These are phyloP conservation scores for Patella depressa DNA, from an alignment of 2,888 invertebrate genomes.

Conservation along the genomic window DNA sequence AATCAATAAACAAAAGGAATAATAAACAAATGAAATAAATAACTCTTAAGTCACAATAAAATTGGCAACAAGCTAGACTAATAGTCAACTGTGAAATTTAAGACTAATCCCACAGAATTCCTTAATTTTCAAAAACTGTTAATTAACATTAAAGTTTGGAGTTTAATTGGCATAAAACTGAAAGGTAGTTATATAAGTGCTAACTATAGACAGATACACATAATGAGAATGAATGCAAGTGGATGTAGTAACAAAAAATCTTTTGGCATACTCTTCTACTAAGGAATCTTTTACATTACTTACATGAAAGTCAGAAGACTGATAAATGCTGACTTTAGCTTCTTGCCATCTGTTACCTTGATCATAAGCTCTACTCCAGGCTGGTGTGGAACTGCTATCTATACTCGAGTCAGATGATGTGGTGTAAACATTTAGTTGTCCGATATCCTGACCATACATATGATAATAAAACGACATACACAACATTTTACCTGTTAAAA, in stretches of 20 bases:
- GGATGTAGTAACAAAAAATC: too few species aligned
- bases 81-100: too few species aligned
- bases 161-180: too few species aligned
- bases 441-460: conserved; percentile 60
- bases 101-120: too few species aligned
- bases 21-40: conserved; percentile 50
- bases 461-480: conserved; percentile 64
- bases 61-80: neutral
- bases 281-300: neutral
- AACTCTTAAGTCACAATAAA: neutral
- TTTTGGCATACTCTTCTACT: too few species aligned
- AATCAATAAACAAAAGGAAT: conserved; percentile 39
- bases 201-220: too few species aligned
- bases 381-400: conserved; percentile 17
- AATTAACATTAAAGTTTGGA: too few species aligned
- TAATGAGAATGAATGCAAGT: too few species aligned
- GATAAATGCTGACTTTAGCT: conserved; percentile 47
- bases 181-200: too few species aligned
- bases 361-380: conserved; percentile 57
- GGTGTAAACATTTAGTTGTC: conserved; percentile 46
- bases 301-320: conserved; percentile 52
- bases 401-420: neutral
- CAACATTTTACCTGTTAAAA: conserved; percentile 32
- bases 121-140: too few species aligned
- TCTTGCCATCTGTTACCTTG: conserved; percentile 57